phyloP scores from a whole-genome alignment of 2,888 invertebrate genomes.

The Eupithecia exiguata region DNA sequence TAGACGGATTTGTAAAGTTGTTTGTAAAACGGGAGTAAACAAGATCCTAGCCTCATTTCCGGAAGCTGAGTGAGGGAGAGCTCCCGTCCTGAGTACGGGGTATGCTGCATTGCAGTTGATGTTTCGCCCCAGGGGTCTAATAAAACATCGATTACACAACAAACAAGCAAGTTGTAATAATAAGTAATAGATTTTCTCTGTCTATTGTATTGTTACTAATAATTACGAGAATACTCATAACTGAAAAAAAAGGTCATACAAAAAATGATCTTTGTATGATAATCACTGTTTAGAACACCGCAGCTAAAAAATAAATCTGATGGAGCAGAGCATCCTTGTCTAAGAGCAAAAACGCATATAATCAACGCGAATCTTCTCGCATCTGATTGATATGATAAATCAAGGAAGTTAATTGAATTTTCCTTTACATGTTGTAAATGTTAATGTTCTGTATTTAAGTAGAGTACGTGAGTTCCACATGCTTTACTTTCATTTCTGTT shows the following conservation, averaged over 20 bases:
- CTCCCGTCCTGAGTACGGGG: neutral
- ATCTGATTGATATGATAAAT: neutral
- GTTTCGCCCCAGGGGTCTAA: conserved; percentile 22
- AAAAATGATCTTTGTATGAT: conserved; percentile 2
- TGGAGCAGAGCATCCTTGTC: neutral
- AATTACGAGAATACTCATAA: neutral
- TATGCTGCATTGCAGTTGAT: conserved; percentile 27
- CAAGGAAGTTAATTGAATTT: neutral
- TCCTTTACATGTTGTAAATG: neutral
- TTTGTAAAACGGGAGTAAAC: conserved; percentile 22
- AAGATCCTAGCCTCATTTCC: conserved; percentile 35
- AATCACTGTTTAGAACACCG: neutral
- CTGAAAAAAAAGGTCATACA: neutral
- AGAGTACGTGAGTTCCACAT: neutral
- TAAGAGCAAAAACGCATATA: conserved; percentile 1
- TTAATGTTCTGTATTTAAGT: neutral
- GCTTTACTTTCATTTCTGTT: conserved; percentile 19
- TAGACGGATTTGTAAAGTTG: conserved; percentile 14
- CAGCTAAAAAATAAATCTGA: neutral
- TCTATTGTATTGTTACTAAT: neutral
- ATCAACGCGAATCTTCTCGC: neutral
- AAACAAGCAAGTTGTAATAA: conserved; percentile 16
- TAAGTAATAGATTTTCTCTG: neutral
- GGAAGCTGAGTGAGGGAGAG: conserved; percentile 25
- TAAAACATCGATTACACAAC: conserved; percentile 22